phyloP scores from a whole-genome alignment of 2,888 invertebrate species.

The Harpagoxenus sublaevis region DNA sequence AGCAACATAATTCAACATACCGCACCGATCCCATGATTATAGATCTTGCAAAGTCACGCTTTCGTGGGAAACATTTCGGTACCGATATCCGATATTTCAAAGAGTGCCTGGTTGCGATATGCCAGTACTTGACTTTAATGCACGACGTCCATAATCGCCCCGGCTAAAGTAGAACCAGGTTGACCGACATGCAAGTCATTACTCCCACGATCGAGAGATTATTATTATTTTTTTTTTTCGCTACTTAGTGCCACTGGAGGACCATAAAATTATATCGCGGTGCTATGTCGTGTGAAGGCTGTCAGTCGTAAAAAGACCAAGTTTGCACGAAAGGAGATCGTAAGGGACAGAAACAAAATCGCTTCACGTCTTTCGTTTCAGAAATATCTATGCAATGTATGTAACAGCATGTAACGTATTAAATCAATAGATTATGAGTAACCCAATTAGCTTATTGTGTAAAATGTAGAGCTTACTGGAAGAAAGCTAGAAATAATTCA shows the following conservation, averaged over 20 bases:
- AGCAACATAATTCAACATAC: slow-evolving; percentile 38
- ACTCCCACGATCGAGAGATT: slow-evolving; percentile 59
- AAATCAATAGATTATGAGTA: background rate
- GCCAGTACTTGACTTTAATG: slow-evolving; percentile 58
- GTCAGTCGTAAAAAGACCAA: slow-evolving; percentile 70
- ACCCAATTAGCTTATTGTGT: background rate
- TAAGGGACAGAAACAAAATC: slow-evolving; percentile 48
- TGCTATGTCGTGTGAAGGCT: slow-evolving; percentile 58
- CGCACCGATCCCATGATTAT: background rate
- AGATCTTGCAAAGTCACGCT: slow-evolving; percentile 35
- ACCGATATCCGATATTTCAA: slow-evolving; percentile 51
- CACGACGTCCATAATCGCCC: slow-evolving; percentile 46
- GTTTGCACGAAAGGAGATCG: slow-evolving; percentile 35
- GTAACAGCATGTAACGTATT: background rate
- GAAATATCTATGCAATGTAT: background rate
- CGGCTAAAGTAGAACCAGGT: slow-evolving; percentile 52
- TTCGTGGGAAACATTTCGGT: slow-evolving; percentile 44
- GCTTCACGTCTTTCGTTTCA: slow-evolving; percentile 65
- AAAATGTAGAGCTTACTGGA: background rate
- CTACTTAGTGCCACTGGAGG: slow-evolving; percentile 57
- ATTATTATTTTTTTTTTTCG: slow-evolving; percentile 42
- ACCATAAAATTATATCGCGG: slow-evolving; percentile 60
- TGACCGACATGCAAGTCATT: slow-evolving; percentile 57
- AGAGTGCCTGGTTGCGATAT: slow-evolving; percentile 24
- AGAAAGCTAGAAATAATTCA: slow-evolving; percentile 1